Evolutionary conservation across 2,113 vertebrate genomes (phyloP).

Genomic region (Bettongia penicillata): DNA sequence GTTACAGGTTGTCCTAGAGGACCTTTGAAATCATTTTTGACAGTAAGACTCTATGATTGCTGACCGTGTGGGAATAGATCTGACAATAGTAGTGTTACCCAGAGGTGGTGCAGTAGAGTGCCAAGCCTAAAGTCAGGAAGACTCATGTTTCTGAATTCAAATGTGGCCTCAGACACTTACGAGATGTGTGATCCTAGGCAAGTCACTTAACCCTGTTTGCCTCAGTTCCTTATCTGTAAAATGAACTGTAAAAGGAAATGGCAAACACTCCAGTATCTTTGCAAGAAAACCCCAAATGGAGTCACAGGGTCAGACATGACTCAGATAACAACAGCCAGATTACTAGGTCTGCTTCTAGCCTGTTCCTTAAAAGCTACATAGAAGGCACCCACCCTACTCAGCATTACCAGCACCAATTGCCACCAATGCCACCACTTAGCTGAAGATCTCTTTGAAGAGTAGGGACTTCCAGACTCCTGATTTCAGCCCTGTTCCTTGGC

Average conservation of each 20-base stretch:
- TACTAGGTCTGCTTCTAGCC: neutral
- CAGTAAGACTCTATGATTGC: neutral
- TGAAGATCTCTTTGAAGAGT: neutral
- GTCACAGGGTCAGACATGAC: too few relatives aligned
- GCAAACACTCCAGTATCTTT: too few relatives aligned
- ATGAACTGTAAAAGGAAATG: too few relatives aligned
- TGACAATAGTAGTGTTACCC: neutral
- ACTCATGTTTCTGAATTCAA: too few relatives aligned
- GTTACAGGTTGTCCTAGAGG: neutral
- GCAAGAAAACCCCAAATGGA: too few relatives aligned
- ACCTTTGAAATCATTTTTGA: neutral
- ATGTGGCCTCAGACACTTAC: too few relatives aligned
- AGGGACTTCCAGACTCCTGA: neutral
- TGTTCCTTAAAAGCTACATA: neutral
- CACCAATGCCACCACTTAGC: neutral
- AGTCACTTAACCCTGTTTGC: too few relatives aligned
- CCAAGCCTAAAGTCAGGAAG: too few relatives aligned
- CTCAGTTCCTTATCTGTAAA: too few relatives aligned
- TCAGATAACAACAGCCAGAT: neutral
- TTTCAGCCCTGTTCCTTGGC: neutral
- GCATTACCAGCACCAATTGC: neutral
- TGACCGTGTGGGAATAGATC: neutral
- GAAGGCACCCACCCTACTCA: neutral
- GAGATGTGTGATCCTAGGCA: too few relatives aligned
- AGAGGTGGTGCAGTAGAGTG: too few relatives aligned